phyloP scores from a whole-genome alignment of 2,113 vertebrate genomes.

The Macroglossus sobrinus region DNA sequence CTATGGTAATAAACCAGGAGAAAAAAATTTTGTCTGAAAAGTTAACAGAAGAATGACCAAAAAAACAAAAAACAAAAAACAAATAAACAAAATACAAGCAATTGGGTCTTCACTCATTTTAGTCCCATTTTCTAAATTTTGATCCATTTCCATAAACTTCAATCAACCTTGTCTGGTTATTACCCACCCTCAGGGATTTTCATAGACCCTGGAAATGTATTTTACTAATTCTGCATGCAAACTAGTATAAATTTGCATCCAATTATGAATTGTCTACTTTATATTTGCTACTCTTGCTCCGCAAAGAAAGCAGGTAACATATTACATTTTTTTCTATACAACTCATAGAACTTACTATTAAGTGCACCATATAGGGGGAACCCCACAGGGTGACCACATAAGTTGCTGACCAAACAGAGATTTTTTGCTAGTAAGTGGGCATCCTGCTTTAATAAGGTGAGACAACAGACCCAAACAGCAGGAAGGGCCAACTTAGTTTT shows the following conservation, averaged over 20 bases:
- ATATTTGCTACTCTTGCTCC: not conserved
- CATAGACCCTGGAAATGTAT: not conserved
- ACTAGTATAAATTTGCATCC: not conserved
- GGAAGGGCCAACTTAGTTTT: not conserved
- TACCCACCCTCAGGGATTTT: not conserved
- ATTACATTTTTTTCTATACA: not conserved
- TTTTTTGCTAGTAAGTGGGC: not conserved
- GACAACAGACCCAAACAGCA: not conserved
- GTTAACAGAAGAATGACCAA: not conserved
- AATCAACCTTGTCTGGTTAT: not conserved
- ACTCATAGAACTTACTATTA: not conserved
- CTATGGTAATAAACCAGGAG: not conserved
- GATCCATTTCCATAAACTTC: not conserved
- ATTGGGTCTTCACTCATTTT: not conserved
- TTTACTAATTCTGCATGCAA: not conserved
- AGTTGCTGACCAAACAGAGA: not conserved
- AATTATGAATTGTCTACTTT: not conserved
- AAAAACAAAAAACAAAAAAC: not conserved
- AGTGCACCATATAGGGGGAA: rapidly evolving
- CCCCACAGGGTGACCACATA: rapidly evolving
- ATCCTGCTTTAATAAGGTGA: not conserved
- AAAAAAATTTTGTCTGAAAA: not conserved
- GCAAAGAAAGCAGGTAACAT: not conserved
- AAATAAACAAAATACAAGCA: not conserved
- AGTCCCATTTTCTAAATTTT: not conserved